Base-by-base conservation (phyloP, 2,888 invertebrate species). In the Drosophila nr. perissopoda region DNA sequence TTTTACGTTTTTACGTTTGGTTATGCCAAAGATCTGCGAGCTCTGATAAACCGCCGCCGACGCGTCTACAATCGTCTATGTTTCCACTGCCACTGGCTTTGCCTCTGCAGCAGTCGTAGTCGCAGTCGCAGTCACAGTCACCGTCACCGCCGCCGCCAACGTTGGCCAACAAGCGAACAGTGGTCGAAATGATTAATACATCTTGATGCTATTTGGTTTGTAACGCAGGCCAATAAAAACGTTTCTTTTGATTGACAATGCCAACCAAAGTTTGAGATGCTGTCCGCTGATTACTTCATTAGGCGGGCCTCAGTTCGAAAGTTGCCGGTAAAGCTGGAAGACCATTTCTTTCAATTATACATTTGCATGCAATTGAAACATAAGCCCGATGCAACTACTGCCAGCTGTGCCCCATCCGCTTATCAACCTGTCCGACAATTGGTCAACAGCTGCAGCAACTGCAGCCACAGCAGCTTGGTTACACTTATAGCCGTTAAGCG, bases 201-300 rank as follows among this genome's bases (percentile, higher is more conserved):
- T 90, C 89, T 87, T 83, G 90, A 90, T 90, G 87, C 87, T 80
- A 88, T 90, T 88, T 90, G 80, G 73, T 81, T 88, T 86, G 89
- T 88, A 90, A 80, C 76, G 61, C 81, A 71, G 74, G 61, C 79
- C 87, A 83, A 86, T 83, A 88, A 88, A 88, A 89, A 89, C 86
- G 86, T 78, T 88, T 67, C 75, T 70, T 89, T 89, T 85, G 89
- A 86, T 85, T 85, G 85, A 85, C 90, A 86, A 89, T 89, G 83
- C 70, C 86, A 82, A 75, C 49, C 81, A 74, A 68, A 70, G 72
- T 62, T 72, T 70, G 70, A 88, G 89, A 89, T 85, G 89, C 76
- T 82, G 82, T 61, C 71, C 84, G 88, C 76, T 86, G 85, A 86
- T 89, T 88, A 85, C 89, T 86, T 86, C 89, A 86, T 86, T 89